These are phyloP conservation scores for Calephelis virginiensis DNA, from an alignment of 1,140 invertebrate genomes.

Conservation along the genomic window DNA sequence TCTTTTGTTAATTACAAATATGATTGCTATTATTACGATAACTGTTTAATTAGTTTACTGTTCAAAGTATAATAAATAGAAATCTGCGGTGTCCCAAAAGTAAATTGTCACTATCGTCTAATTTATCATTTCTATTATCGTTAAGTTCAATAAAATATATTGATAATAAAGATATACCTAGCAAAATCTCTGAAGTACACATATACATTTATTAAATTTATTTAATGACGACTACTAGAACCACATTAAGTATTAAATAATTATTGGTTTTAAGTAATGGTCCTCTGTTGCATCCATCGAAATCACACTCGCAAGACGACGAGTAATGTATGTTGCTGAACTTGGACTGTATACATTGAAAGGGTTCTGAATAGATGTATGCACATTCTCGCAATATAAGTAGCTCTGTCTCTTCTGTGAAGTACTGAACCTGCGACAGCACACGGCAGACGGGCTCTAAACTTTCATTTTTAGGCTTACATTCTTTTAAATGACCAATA, in stretches of 20 bases:
- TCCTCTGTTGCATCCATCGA: slow-evolving; percentile 64
- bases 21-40: no score
- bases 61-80: no score
- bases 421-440: slow-evolving; percentile 55
- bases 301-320: slow-evolving; percentile 53
- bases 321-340: slow-evolving; percentile 58
- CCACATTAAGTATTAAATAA: slow-evolving; percentile 7
- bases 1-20: no score
- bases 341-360: slow-evolving; percentile 46
- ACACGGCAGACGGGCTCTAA: slow-evolving; percentile 39
- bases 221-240: slow-evolving; percentile 5
- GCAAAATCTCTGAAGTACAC: neutral
- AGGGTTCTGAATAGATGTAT: slow-evolving; percentile 41
- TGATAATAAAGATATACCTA: neutral
- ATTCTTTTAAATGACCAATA: slow-evolving; percentile 45
- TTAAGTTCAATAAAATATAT: no score
- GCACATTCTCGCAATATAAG: slow-evolving; percentile 55
- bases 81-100: no score
- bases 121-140: no score
- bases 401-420: slow-evolving; percentile 44
- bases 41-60: no score
- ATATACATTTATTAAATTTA: slow-evolving; percentile 12
- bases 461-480: slow-evolving; percentile 28
- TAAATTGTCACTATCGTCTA: no score
- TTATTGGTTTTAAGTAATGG: slow-evolving; percentile 1